Percentiles rank a stretch among this genome's conserved stretches.
phyloP scores from a whole-genome alignment of 1,140 invertebrate species.

The Aphidius gifuensis region DNA sequence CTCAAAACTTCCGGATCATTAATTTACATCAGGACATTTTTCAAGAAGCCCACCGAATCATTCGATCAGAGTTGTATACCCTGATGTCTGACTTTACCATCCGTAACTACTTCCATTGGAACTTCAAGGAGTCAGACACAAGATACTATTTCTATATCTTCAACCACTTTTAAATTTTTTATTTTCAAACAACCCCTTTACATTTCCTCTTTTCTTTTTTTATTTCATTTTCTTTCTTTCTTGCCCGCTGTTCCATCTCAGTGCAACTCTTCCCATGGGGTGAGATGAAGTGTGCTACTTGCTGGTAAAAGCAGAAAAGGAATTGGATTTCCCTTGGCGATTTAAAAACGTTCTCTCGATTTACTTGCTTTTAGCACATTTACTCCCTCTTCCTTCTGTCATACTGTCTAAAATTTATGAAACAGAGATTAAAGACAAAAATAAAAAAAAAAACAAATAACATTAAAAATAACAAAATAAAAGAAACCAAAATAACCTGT shows the following conservation, averaged over 20 bases:
- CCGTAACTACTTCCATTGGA: conserved; percentile 10
- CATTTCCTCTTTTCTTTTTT: neutral
- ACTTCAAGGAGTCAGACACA: neutral
- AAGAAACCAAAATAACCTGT: no score
- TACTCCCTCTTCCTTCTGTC: no score
- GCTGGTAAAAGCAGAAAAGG: conserved; percentile 15
- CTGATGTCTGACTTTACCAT: conserved; percentile 7
- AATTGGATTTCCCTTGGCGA: conserved; percentile 20
- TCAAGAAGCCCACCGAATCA: conserved; percentile 30
- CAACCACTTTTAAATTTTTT: conserved; percentile 3
- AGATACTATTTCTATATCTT: neutral
- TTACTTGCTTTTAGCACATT: conserved; percentile 23
- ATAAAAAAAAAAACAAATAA: no score
- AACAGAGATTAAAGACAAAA: conserved; percentile 2
- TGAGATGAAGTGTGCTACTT: conserved; percentile 9
- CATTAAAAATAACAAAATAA: neutral
- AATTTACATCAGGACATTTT: conserved; percentile 47
- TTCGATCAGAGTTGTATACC: neutral
- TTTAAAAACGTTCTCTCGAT: conserved; percentile 21
- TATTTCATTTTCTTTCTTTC: conserved; percentile 4
- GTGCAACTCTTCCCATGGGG: conserved; percentile 10
- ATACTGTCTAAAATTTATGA: conserved; percentile 13
- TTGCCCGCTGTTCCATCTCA: neutral
- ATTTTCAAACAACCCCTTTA: conserved; percentile 13
- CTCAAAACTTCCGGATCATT: conserved; percentile 43